Base-by-base conservation (phyloP, 2,888 invertebrate genomes). In the Apodemia zela region DNA sequence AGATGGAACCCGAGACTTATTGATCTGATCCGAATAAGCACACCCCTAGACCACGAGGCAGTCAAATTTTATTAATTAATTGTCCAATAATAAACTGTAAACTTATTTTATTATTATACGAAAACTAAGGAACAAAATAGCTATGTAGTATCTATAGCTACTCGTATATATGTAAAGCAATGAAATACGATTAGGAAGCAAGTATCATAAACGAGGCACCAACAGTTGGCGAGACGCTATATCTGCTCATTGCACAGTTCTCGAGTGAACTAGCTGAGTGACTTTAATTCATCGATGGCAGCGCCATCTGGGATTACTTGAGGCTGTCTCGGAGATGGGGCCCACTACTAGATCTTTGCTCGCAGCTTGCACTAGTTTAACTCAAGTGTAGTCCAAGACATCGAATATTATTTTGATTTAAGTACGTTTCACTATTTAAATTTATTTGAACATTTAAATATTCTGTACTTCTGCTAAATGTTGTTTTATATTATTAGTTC, bases 251-350 rank as follows among this genome's bases (percentile, higher is more conserved):
- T 70, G 66, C 64, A 63, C 63, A 69, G 66, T 67, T 68, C 61
- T 65, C 59, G 38, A 63, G 59, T 63, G 47, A 58, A 63, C 60
- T 63, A 60, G 35, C 57, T 61, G 58, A 61, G 57, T 63, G 61
- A 60, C 63, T 63, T 67, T 59, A 63, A 61, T 49, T 59, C 61
- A 57, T 60, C 63, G 54, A 59, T 62, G 51, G 60, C 64, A 59
- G 62, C 67, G 63, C 63, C 59, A 63, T 63, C 64, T 66, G 66
- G 63, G 59, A 63, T 63, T 61, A 82, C 80, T 84, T 79, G 81
- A 77, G 71, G 72, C 80, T 81, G 82, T 82, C 82, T 82, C 77
- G 77, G 77, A 75, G 75, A 69, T 47, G 47, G 64, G 75, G 75
- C 76, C 73, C 70, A 68, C 66, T 71, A 75, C 73, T 65, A 64